A percentile compares a stretch with the other conserved stretches of the same genome.
phyloP scores from a whole-genome alignment of 2,888 invertebrate species.

The Nomada fucata region DNA sequence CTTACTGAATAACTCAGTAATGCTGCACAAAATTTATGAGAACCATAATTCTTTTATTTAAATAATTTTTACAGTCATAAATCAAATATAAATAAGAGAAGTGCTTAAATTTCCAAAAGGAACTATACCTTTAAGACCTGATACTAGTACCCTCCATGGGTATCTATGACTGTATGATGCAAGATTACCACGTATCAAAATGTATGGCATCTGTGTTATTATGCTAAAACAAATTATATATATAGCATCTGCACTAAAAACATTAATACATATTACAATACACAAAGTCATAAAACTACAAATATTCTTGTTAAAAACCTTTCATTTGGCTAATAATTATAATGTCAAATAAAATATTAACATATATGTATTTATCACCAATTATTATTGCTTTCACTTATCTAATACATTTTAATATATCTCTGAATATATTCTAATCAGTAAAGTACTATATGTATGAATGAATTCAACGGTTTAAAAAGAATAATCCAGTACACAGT shows the following conservation, averaged over 20 bases:
- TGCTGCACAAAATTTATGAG: conserved; percentile 7
- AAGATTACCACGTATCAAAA: conserved; percentile 94
- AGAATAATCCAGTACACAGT: too few relatives aligned
- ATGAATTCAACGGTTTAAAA: too few relatives aligned
- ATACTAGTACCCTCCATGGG: conserved; percentile 94
- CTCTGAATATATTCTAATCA: too few relatives aligned
- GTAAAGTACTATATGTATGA: too few relatives aligned
- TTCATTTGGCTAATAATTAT: not conserved
- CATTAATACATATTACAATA: not conserved
- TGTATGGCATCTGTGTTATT: conserved; percentile 91
- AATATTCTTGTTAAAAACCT: not conserved
- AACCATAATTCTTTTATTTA: not conserved
- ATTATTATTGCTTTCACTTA: not conserved
- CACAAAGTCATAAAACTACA: not conserved
- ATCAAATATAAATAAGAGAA: conserved; percentile 15
- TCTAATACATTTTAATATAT: too few relatives aligned
- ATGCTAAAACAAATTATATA: conserved; percentile 59
- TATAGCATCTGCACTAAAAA: not conserved
- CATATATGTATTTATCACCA: not conserved
- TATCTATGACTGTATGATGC: conserved; percentile 93
- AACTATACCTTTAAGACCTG: conserved; percentile 91
- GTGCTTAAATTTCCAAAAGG: conserved; percentile 10
- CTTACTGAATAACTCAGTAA: not conserved
- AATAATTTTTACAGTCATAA: not conserved
- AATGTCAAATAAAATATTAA: not conserved